Conservation (phyloP, 2,888 invertebrate species). For the Eupeodes luniger region DNA sequence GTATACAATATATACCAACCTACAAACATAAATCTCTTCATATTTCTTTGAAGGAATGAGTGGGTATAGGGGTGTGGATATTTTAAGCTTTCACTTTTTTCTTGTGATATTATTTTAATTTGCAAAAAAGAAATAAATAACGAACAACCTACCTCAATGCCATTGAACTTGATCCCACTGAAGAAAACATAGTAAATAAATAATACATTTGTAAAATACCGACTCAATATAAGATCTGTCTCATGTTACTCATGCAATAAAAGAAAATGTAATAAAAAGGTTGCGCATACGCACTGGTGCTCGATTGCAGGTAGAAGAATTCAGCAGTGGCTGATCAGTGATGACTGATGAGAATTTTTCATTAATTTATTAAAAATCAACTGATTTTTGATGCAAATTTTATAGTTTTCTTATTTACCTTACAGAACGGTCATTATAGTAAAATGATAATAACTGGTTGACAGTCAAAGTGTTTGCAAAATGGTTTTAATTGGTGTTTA, state of each 20-base stretch:
- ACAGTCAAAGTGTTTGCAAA: background rate
- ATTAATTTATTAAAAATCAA: slow-evolving; percentile 13
- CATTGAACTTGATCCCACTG: slow-evolving; percentile 58
- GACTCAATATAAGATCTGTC: background rate
- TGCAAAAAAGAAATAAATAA: background rate
- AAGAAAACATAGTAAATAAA: background rate
- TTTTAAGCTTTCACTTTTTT: slow-evolving; percentile 58
- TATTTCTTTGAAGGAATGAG: background rate
- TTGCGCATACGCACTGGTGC: slow-evolving; percentile 50
- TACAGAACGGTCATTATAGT: too few relatives aligned
- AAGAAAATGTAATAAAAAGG: slow-evolving; percentile 1
- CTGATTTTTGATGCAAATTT: slow-evolving; percentile 7
- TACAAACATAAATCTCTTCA: too few relatives aligned
- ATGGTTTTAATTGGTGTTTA: background rate
- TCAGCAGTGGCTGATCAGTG: background rate
- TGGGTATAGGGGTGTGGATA: background rate
- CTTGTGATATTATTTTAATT: background rate
- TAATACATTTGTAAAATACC: background rate
- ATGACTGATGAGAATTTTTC: background rate
- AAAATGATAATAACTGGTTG: background rate
- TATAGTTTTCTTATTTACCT: background rate
- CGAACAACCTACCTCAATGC: slow-evolving; percentile 34
- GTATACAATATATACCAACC: too few relatives aligned
- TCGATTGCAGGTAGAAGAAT: too few relatives aligned
- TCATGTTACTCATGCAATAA: background rate